Percentiles rank a stretch among this genome's conserved stretches.
Conservation (phyloP, 2,113 vertebrate genomes). For the Micronycteris hirsuta region DNA sequence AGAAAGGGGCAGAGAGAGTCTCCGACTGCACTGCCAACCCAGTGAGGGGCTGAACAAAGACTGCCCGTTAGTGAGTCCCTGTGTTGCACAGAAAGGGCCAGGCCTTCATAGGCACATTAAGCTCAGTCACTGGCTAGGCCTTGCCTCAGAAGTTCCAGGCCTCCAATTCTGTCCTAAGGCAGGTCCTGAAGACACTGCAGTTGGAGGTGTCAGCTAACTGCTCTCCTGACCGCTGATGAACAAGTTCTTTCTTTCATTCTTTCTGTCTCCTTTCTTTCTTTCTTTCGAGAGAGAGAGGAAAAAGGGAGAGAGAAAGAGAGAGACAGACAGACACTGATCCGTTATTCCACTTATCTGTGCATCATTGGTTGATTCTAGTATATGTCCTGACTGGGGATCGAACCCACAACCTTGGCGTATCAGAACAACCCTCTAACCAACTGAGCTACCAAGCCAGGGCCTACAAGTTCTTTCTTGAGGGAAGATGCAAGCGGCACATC, state of each 20-base stretch:
- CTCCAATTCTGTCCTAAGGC: neutral
- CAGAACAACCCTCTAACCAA: neutral
- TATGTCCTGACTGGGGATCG: neutral
- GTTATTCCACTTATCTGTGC: too few relatives aligned
- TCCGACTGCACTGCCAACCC: neutral
- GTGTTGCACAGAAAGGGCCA: neutral
- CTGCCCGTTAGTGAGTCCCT: neutral
- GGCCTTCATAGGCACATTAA: neutral
- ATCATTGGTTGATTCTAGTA: too few relatives aligned
- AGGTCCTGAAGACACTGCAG: neutral
- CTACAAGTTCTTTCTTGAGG: neutral
- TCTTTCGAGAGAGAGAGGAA: too few relatives aligned
- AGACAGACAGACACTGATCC: too few relatives aligned
- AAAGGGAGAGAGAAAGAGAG: too few relatives aligned
- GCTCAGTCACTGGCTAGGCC: neutral
- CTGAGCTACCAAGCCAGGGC: too few relatives aligned
- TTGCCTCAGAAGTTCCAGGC: neutral
- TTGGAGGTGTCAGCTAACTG: neutral
- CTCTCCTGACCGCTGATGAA: neutral
- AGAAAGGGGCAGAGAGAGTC: neutral
- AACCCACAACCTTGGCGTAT: neutral
- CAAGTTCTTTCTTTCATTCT: neutral
- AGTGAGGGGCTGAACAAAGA: neutral
- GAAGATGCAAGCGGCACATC: neutral
- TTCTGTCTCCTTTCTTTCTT: too few relatives aligned